Percentiles rank a stretch among this genome's conserved stretches.
phyloP scores from a whole-genome alignment of 2,797 vertebrate genomes.

The Leuciscus waleckii region DNA sequence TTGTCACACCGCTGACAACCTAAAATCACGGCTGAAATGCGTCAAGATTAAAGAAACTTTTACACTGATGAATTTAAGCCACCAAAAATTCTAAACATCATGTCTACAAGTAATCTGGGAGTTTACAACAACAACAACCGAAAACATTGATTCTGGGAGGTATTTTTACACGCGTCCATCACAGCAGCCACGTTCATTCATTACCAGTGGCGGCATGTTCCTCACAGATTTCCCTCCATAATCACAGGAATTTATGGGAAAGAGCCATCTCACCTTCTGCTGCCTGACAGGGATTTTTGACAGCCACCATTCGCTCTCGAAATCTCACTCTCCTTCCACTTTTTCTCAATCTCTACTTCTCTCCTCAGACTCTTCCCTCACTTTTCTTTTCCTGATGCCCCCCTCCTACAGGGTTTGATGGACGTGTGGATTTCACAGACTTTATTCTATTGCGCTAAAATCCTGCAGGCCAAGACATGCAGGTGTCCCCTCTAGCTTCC shows the following conservation, averaged over 20 bases:
- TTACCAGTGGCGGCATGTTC: slow-evolving; percentile 28
- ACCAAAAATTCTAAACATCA: background rate
- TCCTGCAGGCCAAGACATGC: slow-evolving; percentile 30
- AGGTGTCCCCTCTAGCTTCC: slow-evolving; percentile 22
- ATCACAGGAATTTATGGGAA: slow-evolving; percentile 21
- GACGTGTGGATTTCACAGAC: slow-evolving; percentile 19
- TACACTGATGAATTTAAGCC: background rate
- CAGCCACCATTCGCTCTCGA: slow-evolving; percentile 22
- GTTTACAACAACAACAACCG: background rate
- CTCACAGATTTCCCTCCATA: slow-evolving; percentile 19
- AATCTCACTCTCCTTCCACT: slow-evolving; percentile 8
- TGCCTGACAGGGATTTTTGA: slow-evolving; percentile 39
- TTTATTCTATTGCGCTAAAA: background rate
- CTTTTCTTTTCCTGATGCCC: background rate
- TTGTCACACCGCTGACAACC: slow-evolving; percentile 9
- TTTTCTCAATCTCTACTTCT: slow-evolving; percentile 18
- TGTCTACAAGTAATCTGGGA: background rate
- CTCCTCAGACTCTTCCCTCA: background rate
- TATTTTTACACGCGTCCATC: slow-evolving; percentile 3
- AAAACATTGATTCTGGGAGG: background rate
- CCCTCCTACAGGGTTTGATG: slow-evolving; percentile 12
- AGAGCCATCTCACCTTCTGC: slow-evolving; percentile 26
- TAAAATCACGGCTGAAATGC: slow-evolving; percentile 9
- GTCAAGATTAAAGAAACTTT: slow-evolving; percentile 6
- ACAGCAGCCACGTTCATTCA: background rate